Evolutionary conservation across 2,888 invertebrate genomes (phyloP).

Genomic region (Drosophila koepferae): DNA sequence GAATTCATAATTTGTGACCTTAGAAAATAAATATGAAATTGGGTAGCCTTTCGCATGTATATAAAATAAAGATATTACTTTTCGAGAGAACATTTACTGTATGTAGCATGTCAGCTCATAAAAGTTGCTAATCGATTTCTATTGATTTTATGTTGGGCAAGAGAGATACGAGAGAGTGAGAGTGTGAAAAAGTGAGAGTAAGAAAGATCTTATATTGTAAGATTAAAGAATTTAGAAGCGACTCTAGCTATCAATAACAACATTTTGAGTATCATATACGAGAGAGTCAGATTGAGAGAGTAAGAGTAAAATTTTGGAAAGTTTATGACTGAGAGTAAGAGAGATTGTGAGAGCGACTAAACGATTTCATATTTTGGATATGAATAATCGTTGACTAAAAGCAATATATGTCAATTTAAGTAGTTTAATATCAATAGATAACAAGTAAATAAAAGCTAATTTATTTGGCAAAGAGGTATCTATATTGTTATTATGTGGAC

Average conservation of each 20-base stretch:
- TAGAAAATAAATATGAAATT: background rate
- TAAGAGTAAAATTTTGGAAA: too few relatives aligned
- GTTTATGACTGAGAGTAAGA: too few relatives aligned
- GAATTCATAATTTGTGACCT: background rate
- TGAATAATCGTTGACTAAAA: background rate
- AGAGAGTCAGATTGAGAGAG: too few relatives aligned
- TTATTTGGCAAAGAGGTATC: too few relatives aligned
- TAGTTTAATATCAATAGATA: too few relatives aligned
- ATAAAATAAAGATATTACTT: background rate
- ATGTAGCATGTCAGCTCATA: background rate
- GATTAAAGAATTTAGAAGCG: background rate
- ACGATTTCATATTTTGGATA: background rate
- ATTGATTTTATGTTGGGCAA: background rate
- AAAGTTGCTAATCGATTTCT: slow-evolving; percentile 1
- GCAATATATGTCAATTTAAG: too few relatives aligned
- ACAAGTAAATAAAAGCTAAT: too few relatives aligned
- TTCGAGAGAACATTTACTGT: background rate
- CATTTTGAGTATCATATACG: too few relatives aligned
- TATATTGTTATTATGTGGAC: too few relatives aligned
- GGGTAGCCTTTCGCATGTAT: background rate
- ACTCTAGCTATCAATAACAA: too few relatives aligned
- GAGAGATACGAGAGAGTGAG: background rate
- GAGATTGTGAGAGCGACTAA: background rate
- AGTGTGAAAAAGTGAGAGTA: background rate
- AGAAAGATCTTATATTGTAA: background rate